phyloP scores from a whole-genome alignment of 2,888 invertebrate genomes.

The Brachyptera risi region DNA sequence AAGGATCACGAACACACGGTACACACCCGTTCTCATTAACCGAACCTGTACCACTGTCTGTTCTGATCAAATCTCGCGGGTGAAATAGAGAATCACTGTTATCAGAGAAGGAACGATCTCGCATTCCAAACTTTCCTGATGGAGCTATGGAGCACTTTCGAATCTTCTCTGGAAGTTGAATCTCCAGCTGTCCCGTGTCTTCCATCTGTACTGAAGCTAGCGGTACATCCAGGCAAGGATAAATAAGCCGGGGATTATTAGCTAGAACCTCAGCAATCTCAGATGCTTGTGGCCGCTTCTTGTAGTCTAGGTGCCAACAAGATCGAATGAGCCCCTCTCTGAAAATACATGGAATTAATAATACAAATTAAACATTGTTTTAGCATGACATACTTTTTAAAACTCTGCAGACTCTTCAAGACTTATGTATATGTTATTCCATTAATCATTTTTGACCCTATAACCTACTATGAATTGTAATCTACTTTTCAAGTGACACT shows the following conservation, averaged over 20 bases:
- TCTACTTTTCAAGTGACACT: too few species aligned
- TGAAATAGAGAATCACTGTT: background rate
- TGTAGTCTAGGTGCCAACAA: conserved; percentile 72
- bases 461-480: too few species aligned
- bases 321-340: conserved; percentile 70
- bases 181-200: conserved; percentile 55
- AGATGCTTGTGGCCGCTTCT: conserved; percentile 68
- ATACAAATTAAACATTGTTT: background rate
- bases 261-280: conserved; percentile 79
- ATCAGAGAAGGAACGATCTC: conserved; percentile 8
- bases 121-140: background rate
- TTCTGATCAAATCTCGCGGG: background rate
- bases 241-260: conserved; percentile 68
- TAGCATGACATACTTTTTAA: too few species aligned
- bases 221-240: conserved; percentile 75
- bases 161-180: conserved; percentile 47
- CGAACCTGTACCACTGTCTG: conserved; percentile 11
- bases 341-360: conserved; percentile 37
- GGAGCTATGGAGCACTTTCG: conserved; percentile 45
- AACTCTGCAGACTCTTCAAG: too few species aligned
- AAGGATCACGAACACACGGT: conserved; percentile 25
- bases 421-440: too few species aligned
- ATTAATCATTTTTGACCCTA: too few species aligned
- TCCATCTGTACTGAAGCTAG: conserved; percentile 69
- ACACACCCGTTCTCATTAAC: background rate